Evolutionary conservation across 2,113 vertebrate genomes (phyloP), one percentile per base, ranked within the genome.

Genomic region (Todiramphus saurophagus): DNA sequence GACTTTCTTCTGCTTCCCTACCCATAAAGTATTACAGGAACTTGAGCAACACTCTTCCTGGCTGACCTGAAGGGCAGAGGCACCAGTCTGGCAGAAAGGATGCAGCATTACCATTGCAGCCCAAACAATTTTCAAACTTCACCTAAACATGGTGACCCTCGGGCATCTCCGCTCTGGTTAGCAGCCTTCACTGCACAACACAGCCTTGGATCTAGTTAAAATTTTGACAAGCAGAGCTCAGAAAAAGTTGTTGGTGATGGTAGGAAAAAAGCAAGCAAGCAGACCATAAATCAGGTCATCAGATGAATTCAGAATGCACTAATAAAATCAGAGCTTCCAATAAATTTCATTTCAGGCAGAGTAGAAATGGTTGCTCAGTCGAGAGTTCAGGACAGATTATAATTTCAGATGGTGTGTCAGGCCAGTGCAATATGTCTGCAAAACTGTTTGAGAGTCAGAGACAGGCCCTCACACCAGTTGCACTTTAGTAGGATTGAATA

Each of bases 281-380:
- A 88, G 64, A 73, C 68, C 72, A 88, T 94, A 94, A 96, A 95
- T 96, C 92, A 96, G 90, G 56, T 62, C 84, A 77, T 83, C 1
- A 5, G 66, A 75, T 91, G 91, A 75, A 81, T 94, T 94, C 89
- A 78, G 91, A 93, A 94, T 7, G 39, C 72, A 44, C 75, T 94
- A 93, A 90, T 94, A 96, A 96, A 93, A 93, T 84, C 91, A 90
- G 91, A 86, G 60, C 87, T 86, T 91, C 89, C 94, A 93, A 81
- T 64, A 94, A 91, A 95, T 96, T 94, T 94, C 28, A 75, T 94
- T 95, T 95, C 89, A 78, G 84, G 64, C 91, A 90, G 72, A 90
- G 82, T 4, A 83, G 74, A 89, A 94, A 60, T 0, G 17, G 56
- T 76, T 94, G 93, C 73, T 88, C 82, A 74, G 89, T 64, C 0